Percentiles rank a stretch among this genome's conserved stretches.
These are phyloP conservation scores for Lasioglossum marginatum DNA, from an alignment of 2,888 invertebrate genomes.

Conservation along the genomic window DNA sequence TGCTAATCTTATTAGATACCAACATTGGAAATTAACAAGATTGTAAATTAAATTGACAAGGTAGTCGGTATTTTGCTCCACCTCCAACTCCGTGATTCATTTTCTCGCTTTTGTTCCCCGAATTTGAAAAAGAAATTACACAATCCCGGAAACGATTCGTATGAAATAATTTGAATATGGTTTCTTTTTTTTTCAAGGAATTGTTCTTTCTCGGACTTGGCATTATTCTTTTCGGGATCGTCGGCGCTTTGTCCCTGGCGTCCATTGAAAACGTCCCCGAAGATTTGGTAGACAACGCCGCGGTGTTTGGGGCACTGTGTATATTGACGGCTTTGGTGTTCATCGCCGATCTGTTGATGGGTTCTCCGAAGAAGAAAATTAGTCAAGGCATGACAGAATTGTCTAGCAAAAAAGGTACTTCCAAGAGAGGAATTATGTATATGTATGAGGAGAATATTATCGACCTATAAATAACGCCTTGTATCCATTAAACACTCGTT, in stretches of 20 bases:
- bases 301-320: constrained; percentile 89
- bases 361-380: constrained; percentile 70
- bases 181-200: constrained; percentile 84
- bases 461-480: not conserved
- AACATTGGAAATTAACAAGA: not conserved
- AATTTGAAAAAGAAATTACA: not conserved
- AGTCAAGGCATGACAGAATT: constrained; percentile 74
- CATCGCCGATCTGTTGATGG: constrained; percentile 87
- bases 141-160: not conserved
- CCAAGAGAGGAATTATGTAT: not conserved
- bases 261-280: constrained; percentile 90
- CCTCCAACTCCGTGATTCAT: not conserved
- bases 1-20: no score
- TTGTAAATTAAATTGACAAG: not conserved
- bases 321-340: constrained; percentile 89
- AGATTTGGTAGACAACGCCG: constrained; percentile 89
- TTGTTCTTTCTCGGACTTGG: constrained; percentile 90
- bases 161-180: constrained; percentile 10
- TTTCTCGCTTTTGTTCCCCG: not conserved
- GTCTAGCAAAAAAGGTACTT: constrained; percentile 78
- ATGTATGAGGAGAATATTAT: not conserved
- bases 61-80: not conserved
- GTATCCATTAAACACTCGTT: not conserved
- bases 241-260: constrained; percentile 89
- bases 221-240: constrained; percentile 88